Base-by-base conservation (phyloP, 2,797 vertebrate genomes). In the Passerculus sandwichensis region DNA sequence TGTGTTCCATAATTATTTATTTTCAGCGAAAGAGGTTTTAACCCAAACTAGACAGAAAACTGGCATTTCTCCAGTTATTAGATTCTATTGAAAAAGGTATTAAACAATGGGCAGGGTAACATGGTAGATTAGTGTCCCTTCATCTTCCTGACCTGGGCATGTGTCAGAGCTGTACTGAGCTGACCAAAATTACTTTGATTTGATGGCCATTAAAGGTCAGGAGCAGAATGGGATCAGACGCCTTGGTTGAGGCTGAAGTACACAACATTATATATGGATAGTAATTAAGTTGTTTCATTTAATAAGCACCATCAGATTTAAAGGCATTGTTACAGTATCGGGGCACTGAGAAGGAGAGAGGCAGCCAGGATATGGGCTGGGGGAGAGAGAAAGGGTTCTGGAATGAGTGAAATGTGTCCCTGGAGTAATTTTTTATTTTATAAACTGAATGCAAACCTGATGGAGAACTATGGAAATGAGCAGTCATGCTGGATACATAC, bases 241-340 rank as follows among this genome's bases (percentile, higher is more conserved):
- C 96, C 94, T 96, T 4, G 4, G 91, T 60, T 61, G 91, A 96
- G 94, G 69, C 82, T 95, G 94, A 94, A 97, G 97, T 95, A 93
- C 83, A 89, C 74, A 94, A 93, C 96, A 89, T 97, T 97, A 97
- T 97, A 93, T 97, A 97, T 97, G 97, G 97, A 97, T 85, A 96
- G 96, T 97, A 97, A 98, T 98, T 97, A 98, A 98, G 90, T 93
- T 97, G 96, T 97, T 96, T 93, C 95, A 91, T 97, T 98, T 98
- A 97, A 98, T 98, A 97, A 97, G 84, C 88, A 13, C 89, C 97
- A 92, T 94, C 91, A 91, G 91, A 93, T 91, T 97, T 96, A 96
- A 96, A 97, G 96, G 96, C 69, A 76, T 94, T 95, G 94, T 96
- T 96, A 92, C 81, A 92, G 64, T 84, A 92, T 71, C 2, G 1